phyloP scores from a whole-genome alignment of 2,113 vertebrate genomes.

The Stomatorhinus ivindoensis region DNA sequence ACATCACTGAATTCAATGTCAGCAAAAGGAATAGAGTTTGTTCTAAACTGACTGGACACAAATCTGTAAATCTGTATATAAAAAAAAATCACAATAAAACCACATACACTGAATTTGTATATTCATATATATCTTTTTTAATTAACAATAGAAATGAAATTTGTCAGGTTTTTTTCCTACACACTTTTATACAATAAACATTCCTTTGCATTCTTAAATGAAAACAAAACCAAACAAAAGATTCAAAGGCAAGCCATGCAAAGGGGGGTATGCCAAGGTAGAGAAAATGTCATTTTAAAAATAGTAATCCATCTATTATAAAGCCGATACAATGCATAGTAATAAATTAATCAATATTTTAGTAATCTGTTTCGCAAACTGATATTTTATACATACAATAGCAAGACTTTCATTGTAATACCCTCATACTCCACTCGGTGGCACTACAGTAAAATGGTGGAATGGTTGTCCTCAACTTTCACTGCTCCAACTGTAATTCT shows the following conservation, averaged over 20 bases:
- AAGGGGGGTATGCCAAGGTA: slow-evolving; percentile 46
- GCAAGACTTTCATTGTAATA: neutral
- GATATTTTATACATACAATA: neutral
- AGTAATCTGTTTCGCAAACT: neutral
- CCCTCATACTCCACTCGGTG: slow-evolving; percentile 1
- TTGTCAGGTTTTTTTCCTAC: slow-evolving; percentile 29
- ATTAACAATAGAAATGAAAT: slow-evolving; percentile 53
- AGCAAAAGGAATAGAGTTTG: neutral
- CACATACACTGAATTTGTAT: neutral
- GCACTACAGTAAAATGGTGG: neutral
- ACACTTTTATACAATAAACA: slow-evolving; percentile 49
- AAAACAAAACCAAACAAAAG: slow-evolving; percentile 26
- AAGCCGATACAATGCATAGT: slow-evolving; percentile 13
- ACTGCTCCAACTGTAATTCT: neutral
- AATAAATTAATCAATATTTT: slow-evolving; percentile 5
- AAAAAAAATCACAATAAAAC: neutral
- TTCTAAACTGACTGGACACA: neutral
- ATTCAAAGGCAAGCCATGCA: slow-evolving; percentile 54
- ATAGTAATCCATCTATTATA: neutral
- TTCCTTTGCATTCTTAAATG: slow-evolving; percentile 48
- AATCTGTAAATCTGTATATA: too few relatives aligned
- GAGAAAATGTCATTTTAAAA: slow-evolving; percentile 34
- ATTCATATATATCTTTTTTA: slow-evolving; percentile 30
- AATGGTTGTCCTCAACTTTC: neutral
- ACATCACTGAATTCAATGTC: neutral